Conservation (phyloP, 2,797 vertebrate genomes). For the Sardinella longiceps region DNA sequence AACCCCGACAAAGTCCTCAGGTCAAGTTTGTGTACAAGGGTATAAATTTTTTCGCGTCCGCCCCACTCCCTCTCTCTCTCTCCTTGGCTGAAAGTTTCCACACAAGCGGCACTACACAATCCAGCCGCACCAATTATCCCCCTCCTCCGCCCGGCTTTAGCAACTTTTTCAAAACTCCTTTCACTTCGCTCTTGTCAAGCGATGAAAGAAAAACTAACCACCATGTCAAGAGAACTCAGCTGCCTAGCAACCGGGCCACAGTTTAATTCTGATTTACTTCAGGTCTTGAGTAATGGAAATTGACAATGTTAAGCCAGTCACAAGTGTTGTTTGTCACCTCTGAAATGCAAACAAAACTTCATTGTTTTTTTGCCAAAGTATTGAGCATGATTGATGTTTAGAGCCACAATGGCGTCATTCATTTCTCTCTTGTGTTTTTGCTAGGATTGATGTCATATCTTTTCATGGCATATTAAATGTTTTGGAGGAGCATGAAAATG, state of each 20-base stretch:
- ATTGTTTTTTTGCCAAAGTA: constrained; percentile 90
- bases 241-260: constrained; percentile 99
- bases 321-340: constrained; percentile 98
- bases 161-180: constrained; percentile 99
- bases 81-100: constrained; percentile 91
- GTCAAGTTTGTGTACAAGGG: constrained; percentile 99
- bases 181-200: constrained; percentile 98
- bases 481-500: constrained; percentile 84
- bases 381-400: constrained; percentile 91
- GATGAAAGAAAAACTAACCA: constrained; percentile 99
- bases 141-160: constrained; percentile 97
- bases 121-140: constrained; percentile 97
- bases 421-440: constrained; percentile 92
- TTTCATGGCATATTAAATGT: constrained; percentile 96
- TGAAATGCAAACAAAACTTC: constrained; percentile 98
- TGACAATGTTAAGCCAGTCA: constrained; percentile 97
- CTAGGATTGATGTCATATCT: constrained; percentile 97
- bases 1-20: constrained; percentile 59
- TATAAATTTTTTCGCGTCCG: constrained; percentile 89
- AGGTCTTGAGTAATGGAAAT: constrained; percentile 98
- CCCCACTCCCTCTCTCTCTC: constrained; percentile 81
- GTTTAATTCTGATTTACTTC: constrained; percentile 99
- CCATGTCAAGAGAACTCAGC: constrained; percentile 99
- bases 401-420: constrained; percentile 96
- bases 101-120: constrained; percentile 90